Evolutionary conservation across 1,140 invertebrate species (phyloP).

Genomic region (Aphidius ervi): DNA sequence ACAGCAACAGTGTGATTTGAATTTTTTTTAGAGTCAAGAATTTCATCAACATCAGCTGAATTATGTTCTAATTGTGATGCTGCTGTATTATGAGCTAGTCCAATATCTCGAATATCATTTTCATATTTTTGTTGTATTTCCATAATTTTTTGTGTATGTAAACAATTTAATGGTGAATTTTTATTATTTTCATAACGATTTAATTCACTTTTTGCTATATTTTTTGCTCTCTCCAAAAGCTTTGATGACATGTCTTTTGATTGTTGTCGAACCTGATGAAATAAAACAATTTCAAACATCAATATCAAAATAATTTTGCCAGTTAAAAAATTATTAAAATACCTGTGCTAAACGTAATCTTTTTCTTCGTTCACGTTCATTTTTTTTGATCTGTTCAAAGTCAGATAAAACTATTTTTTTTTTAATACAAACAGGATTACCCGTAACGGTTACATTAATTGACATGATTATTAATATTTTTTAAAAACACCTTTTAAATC

Average conservation of each 20-base stretch:
- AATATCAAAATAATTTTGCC: background rate
- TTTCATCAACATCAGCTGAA: constrained; percentile 35
- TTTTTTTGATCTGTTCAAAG: constrained; percentile 48
- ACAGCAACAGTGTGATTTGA: constrained; percentile 41
- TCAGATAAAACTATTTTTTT: constrained; percentile 51
- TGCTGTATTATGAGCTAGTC: constrained; percentile 49
- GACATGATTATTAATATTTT: constrained; percentile 45
- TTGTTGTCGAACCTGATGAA: constrained; percentile 52
- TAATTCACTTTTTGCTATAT: constrained; percentile 45
- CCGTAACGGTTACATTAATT: constrained; percentile 54
- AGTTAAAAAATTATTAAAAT: constrained; percentile 20
- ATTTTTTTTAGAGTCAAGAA: constrained; percentile 34
- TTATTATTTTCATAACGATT: constrained; percentile 45
- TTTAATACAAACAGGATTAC: constrained; percentile 48
- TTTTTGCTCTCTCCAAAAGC: constrained; percentile 50
- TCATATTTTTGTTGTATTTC: constrained; percentile 51
- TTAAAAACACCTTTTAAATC: background rate
- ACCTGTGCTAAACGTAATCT: constrained; percentile 56
- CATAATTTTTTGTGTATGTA: constrained; percentile 48
- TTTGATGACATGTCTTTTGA: constrained; percentile 53
- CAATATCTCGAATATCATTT: constrained; percentile 53
- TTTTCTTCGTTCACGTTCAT: constrained; percentile 52
- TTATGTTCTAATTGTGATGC: constrained; percentile 26
- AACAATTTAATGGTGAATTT: constrained; percentile 43
- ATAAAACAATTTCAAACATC: background rate